phyloP scores from a whole-genome alignment of 1,140 invertebrate species.

The Drosophila parvula region DNA sequence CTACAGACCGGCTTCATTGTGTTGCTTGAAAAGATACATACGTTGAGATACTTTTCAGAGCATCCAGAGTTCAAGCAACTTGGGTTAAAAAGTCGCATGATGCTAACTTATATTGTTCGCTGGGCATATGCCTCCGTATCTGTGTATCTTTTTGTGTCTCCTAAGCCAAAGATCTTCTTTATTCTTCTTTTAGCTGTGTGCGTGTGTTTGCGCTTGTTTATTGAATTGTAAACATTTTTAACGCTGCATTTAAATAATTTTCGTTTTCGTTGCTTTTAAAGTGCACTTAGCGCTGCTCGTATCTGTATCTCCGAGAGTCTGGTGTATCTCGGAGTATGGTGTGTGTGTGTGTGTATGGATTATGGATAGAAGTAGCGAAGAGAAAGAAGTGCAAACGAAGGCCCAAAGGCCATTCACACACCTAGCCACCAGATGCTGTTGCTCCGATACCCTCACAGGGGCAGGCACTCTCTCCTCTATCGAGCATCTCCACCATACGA shows the following conservation, averaged over 20 bases:
- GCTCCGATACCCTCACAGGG: conserved; percentile 23
- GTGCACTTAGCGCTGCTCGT: conserved; percentile 39
- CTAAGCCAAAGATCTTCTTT: conserved; percentile 52
- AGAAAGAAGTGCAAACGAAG: conserved; percentile 35
- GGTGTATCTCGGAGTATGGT: background rate
- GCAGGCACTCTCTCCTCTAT: conserved; percentile 40
- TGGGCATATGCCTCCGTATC: conserved; percentile 22
- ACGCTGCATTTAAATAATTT: conserved; percentile 77
- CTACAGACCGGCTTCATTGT: background rate
- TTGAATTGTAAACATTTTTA: conserved; percentile 81
- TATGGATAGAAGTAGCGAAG: conserved; percentile 18
- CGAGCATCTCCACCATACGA: conserved; percentile 25
- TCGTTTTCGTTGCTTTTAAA: conserved; percentile 44
- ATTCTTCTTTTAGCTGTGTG: background rate
- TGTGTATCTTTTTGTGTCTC: conserved; percentile 21
- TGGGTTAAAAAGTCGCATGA: conserved; percentile 9
- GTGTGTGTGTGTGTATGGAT: conserved; percentile 13
- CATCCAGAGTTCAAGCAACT: conserved; percentile 15
- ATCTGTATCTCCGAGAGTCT: background rate
- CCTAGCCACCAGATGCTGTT: conserved; percentile 50
- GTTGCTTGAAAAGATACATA: background rate
- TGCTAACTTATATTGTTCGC: conserved; percentile 21
- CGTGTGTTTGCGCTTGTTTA: conserved; percentile 65
- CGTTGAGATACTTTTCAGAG: conserved; percentile 6
- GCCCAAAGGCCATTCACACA: conserved; percentile 59